Conservation (phyloP, 2,797 vertebrate species). For the Pogonophryne albipinna region DNA sequence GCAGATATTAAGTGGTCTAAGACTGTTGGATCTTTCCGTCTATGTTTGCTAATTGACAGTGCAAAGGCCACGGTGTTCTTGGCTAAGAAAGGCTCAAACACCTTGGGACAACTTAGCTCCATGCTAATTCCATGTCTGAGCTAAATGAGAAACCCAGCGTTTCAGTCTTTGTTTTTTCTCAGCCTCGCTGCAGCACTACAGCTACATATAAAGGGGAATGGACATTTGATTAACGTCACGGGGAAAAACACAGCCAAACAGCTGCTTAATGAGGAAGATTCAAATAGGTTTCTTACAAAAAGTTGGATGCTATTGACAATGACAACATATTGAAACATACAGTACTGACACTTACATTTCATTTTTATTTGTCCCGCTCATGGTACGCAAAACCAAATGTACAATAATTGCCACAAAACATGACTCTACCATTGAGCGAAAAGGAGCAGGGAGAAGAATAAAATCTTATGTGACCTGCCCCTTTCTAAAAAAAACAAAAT, state of each 20-base stretch:
- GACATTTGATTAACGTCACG: neutral
- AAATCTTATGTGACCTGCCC: too few relatives aligned
- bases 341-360: too few relatives aligned
- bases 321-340: neutral
- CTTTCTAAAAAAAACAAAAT: too few relatives aligned
- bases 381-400: too few relatives aligned
- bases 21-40: slow-evolving; percentile 52
- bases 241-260: neutral
- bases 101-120: slow-evolving; percentile 44
- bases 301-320: neutral
- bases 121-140: slow-evolving; percentile 23
- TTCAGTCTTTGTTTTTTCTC: neutral
- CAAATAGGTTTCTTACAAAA: neutral
- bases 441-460: too few relatives aligned
- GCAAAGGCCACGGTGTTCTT: slow-evolving; percentile 57
- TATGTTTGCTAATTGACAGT: slow-evolving; percentile 64
- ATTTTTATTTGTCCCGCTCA: too few relatives aligned
- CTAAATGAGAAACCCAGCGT: slow-evolving; percentile 9
- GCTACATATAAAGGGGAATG: neutral
- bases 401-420: too few relatives aligned
- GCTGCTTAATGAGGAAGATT: neutral
- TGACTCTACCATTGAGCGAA: too few relatives aligned
- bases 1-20: slow-evolving; percentile 53
- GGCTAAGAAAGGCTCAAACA: slow-evolving; percentile 46
- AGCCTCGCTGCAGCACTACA: neutral